Evolutionary conservation across 2,797 vertebrate genomes (phyloP), one percentile per base, ranked within the genome.

Genomic region (Melanotaenia parkinsoni): DNA sequence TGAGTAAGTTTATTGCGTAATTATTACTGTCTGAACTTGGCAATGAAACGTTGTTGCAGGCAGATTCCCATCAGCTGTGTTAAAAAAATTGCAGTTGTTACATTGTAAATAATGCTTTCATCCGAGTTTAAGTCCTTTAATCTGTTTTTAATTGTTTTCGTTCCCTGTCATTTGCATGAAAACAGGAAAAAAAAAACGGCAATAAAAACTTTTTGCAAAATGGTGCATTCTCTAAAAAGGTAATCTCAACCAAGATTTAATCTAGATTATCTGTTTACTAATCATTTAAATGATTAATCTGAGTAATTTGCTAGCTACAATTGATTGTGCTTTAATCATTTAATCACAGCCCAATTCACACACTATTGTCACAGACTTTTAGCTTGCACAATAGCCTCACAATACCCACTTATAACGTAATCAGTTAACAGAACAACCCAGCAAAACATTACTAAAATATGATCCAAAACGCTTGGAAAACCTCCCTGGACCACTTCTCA

Each of bases 281-380:
- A 4, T 24, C 22, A 26, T 26, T 26, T 6, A 33, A 24, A 11
- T 24, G 43, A 58, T 10, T 22, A 26, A 50, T 67, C 28, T 10
- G 8, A 70, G 18, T 40, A 12, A 2, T 54, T 0, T 22, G 5
- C 14, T 35, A 13, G 8, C 54, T 59, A 61, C 28, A 43, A 72
- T 28, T 60, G 64, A 69, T 73, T 63, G 33, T 32, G 10, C 18
- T 64, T 60, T 57, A 63, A 82, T 81, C 72, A 74, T 35, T 30
- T 82, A 76, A 81, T 45, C 32, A 43, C 66, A 67, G 50, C 61
- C 56, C 59, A 77, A 24, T 88, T 85, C 66, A 84, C 81, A 80
- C 66, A 22, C 80, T 30, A 81, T 80, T 78, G 59, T 1, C 37
- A 57, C 20, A 13, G 70, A 73, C 68, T 68, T 70, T 69, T 1